Conservation (phyloP, 2,113 vertebrate species). For the Sinosuthora webbiana region DNA sequence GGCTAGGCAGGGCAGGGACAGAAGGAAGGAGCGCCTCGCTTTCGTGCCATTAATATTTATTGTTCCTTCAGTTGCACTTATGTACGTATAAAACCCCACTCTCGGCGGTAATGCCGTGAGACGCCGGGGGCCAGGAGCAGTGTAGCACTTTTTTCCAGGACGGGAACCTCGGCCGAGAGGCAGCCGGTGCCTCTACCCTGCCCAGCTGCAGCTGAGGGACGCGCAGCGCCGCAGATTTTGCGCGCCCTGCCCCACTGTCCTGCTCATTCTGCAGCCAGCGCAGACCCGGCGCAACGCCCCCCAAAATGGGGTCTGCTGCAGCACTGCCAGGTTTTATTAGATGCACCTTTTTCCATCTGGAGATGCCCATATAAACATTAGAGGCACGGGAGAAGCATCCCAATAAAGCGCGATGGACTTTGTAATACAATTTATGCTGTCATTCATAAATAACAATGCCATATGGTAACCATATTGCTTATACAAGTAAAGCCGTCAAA, state of each 20-base stretch:
- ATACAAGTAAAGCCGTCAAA: slow-evolving; percentile 78
- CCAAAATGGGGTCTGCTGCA: not conserved
- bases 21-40: not conserved
- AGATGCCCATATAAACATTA: not conserved
- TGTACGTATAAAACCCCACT: not conserved
- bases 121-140: not conserved
- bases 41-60: slow-evolving; percentile 38
- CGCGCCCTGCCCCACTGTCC: not conserved
- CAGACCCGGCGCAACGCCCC: not conserved
- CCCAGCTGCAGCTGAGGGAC: not conserved
- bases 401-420: slow-evolving; percentile 62
- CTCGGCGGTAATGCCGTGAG: not conserved
- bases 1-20: not conserved
- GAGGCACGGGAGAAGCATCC: slow-evolving; percentile 46
- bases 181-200: not conserved
- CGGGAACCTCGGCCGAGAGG: not conserved
- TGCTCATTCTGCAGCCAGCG: not conserved
- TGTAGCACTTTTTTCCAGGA: not conserved
- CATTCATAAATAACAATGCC: slow-evolving; percentile 83
- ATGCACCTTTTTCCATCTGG: slow-evolving; percentile 5
- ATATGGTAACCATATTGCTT: slow-evolving; percentile 83
- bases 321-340: not conserved
- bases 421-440: slow-evolving; percentile 77
- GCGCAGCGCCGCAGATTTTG: not conserved
- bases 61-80: not conserved